phyloP scores from a whole-genome alignment of 1,140 invertebrate species.

The Pachypsylla venusta region DNA sequence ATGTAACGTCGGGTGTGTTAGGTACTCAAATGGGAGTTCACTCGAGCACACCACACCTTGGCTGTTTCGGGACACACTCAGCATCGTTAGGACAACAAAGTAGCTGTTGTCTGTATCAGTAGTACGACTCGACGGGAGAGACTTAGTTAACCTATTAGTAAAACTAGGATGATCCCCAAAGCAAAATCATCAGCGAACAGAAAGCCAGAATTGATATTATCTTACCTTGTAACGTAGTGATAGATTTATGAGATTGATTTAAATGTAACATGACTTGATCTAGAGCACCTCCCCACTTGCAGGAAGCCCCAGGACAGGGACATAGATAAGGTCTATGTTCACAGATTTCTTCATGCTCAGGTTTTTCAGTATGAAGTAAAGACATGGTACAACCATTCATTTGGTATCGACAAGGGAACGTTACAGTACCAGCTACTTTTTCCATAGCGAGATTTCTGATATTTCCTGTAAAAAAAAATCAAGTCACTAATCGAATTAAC shows the following conservation, averaged over 20 bases:
- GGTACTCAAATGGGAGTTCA: too few relatives aligned
- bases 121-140: too few relatives aligned
- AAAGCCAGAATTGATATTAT: too few relatives aligned
- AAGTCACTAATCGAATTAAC: too few relatives aligned
- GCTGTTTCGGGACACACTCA: too few relatives aligned
- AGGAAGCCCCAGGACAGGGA: conserved; percentile 95
- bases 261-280: conserved; percentile 96
- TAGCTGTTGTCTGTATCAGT: too few relatives aligned
- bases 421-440: conserved; percentile 92
- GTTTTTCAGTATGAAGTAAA: conserved; percentile 90
- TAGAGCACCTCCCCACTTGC: conserved; percentile 95
- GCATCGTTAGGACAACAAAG: too few relatives aligned
- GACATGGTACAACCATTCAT: conserved; percentile 84
- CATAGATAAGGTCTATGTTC: conserved; percentile 95
- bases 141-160: too few relatives aligned
- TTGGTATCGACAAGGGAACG: conserved; percentile 99
- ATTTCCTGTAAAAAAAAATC: conserved; percentile 39
- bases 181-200: too few relatives aligned
- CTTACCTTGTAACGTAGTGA: conserved; percentile 76
- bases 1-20: too few relatives aligned
- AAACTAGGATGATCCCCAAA: too few relatives aligned
- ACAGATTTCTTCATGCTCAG: conserved; percentile 95
- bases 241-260: conserved; percentile 95
- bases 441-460: conserved; percentile 98
- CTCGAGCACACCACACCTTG: too few relatives aligned